phyloP scores from a whole-genome alignment of 2,888 invertebrate species.

The Dynastes tityus region DNA sequence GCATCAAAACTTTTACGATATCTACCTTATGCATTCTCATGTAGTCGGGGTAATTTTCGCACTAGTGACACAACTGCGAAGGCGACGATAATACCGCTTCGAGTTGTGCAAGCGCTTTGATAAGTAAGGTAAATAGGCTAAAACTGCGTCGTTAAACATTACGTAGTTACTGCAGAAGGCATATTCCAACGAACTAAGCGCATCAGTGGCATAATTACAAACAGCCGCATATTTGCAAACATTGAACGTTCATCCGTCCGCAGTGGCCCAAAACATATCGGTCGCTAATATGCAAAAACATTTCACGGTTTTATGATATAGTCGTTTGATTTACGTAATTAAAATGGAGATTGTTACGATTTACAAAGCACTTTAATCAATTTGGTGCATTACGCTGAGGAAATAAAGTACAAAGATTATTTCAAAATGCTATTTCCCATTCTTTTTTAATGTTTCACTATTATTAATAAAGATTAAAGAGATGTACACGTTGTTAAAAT shows the following conservation, averaged over 20 bases:
- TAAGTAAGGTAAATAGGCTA: conserved; percentile 31
- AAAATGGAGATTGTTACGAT: no score
- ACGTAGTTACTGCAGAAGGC: neutral
- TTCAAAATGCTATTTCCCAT: no score
- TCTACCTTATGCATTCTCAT: neutral
- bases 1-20: neutral
- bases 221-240: neutral
- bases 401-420: no score
- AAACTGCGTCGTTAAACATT: conserved; percentile 23
- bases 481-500: no score
- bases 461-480: no score
- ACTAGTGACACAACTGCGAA: neutral
- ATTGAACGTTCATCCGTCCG: neutral
- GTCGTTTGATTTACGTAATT: no score
- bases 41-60: neutral
- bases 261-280: neutral
- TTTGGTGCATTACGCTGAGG: no score
- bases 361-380: no score
- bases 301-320: no score
- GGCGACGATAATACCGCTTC: conserved; percentile 16
- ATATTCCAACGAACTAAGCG: conserved; percentile 4
- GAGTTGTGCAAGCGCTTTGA: conserved; percentile 32
- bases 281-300: no score
- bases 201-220: conserved; percentile 8
- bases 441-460: no score